These are phyloP conservation scores for Lucinisca nassula DNA, from an alignment of 2,888 invertebrate species.

Conservation along the genomic window DNA sequence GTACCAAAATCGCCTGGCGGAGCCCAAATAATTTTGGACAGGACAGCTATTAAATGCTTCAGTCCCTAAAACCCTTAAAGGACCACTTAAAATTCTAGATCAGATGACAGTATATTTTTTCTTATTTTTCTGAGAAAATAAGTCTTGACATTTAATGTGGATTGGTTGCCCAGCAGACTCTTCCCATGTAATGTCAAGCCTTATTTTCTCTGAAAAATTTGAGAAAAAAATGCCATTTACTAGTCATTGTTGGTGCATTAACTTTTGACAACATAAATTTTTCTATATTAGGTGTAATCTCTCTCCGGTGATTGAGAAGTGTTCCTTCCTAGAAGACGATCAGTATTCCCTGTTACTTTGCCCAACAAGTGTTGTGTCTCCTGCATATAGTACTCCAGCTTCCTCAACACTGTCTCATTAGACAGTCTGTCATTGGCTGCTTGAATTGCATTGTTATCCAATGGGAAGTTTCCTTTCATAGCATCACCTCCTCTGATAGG, in stretches of 20 bases:
- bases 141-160: too few species aligned
- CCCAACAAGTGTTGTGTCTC: slow-evolving; percentile 60
- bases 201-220: too few species aligned
- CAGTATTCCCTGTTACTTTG: slow-evolving; percentile 61
- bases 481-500: slow-evolving; percentile 64
- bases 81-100: too few species aligned
- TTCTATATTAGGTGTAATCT: slow-evolving; percentile 41
- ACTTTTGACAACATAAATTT: background rate
- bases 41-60: too few species aligned
- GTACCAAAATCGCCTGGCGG: too few species aligned
- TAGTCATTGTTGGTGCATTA: too few species aligned
- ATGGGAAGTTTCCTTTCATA: slow-evolving; percentile 62
- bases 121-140: background rate
- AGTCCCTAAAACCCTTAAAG: too few species aligned
- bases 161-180: too few species aligned
- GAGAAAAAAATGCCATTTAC: too few species aligned
- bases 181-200: too few species aligned
- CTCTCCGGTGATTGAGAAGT: slow-evolving; percentile 57
- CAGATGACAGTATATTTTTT: too few species aligned
- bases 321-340: slow-evolving; percentile 59
- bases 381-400: slow-evolving; percentile 74
- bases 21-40: too few species aligned
- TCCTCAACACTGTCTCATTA: slow-evolving; percentile 73
- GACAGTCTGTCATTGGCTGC: slow-evolving; percentile 67
- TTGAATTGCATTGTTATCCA: slow-evolving; percentile 43